Evolutionary conservation across 2,797 vertebrate genomes (phyloP), one percentile per base, ranked within the genome.

Genomic region (Leptodactylus fallax): DNA sequence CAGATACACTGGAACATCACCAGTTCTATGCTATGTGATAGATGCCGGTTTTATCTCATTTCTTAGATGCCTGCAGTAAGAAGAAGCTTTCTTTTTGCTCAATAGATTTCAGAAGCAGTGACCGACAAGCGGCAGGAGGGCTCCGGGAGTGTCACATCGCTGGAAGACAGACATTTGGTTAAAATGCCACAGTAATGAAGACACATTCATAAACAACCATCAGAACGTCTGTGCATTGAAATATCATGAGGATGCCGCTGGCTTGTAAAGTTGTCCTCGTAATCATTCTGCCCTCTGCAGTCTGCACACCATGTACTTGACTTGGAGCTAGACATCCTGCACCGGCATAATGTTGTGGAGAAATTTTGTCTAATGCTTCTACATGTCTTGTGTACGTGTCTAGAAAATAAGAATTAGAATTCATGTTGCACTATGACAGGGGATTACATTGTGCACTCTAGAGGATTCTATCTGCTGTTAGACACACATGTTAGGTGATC

Each of bases 111-210:
- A 71, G 45, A 69, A 27, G 1, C 58, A 14, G 11, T 21, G 36
- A n/a, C 27, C 19, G 58, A 47, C 12, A 27, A 63, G 79, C 17
- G 13, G 45, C 56, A 61, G 56, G 58, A 61, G 79, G 56, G 27
- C 45, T 45, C 56, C 27, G 27, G 25, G n/a, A 71, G 65, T n/a
- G 82, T 58, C 25, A 58, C n/a, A 45, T 7, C 6, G 12, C 79
- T 49, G 36, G 36, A 49, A 51, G 60, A 65, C 45, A 23, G 58
- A 56, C 19, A 71, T 27, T 56, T 36, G 23, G 16, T 25, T 55
- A 36, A 71, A 83, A 83, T 83, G 25, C 81, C 55, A 58, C 16
- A 10, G 55, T 58, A 83, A 72, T 72, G 27, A 83, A 83, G 23
- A 58, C 67, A 72, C 7, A 60, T 19, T 71, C 19, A 58, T n/a